Percentiles rank a stretch among this genome's conserved stretches.
Evolutionary conservation across 2,113 vertebrate genomes (phyloP).

Genomic region (Carollia perspicillata): DNA sequence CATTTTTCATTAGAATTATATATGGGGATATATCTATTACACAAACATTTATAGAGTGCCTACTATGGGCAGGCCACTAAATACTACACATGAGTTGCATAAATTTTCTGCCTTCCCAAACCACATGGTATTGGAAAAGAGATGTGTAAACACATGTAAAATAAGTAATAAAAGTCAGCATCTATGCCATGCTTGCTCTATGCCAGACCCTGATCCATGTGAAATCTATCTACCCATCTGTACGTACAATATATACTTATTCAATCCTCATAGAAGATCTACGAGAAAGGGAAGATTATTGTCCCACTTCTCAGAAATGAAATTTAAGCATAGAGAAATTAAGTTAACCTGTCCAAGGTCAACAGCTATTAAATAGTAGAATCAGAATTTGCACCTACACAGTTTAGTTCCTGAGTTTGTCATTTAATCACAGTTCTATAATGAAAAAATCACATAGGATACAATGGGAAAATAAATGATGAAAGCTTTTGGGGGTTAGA

Average conservation of each 20-base stretch:
- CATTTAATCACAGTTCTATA: background rate
- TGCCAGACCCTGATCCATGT: background rate
- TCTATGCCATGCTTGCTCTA: background rate
- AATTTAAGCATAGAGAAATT: background rate
- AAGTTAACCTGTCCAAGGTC: background rate
- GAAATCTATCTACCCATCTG: background rate
- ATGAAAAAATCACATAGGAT: background rate
- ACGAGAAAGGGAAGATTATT: background rate
- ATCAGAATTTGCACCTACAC: background rate
- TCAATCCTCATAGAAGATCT: background rate
- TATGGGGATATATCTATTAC: background rate
- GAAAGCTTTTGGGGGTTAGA: background rate
- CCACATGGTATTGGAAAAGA: background rate
- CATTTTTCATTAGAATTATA: background rate
- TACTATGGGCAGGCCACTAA: background rate
- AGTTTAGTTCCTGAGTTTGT: background rate
- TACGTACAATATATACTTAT: background rate
- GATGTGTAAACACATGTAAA: background rate
- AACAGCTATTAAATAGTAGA: background rate
- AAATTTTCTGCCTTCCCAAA: background rate
- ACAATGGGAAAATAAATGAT: background rate
- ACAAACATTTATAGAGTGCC: background rate
- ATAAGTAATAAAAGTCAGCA: background rate
- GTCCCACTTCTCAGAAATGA: background rate
- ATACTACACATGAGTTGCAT: background rate